Percentiles rank a stretch among this genome's conserved stretches.
These are phyloP conservation scores for Cinara cedri DNA, from an alignment of 2,888 invertebrate genomes.

Conservation along the genomic window DNA sequence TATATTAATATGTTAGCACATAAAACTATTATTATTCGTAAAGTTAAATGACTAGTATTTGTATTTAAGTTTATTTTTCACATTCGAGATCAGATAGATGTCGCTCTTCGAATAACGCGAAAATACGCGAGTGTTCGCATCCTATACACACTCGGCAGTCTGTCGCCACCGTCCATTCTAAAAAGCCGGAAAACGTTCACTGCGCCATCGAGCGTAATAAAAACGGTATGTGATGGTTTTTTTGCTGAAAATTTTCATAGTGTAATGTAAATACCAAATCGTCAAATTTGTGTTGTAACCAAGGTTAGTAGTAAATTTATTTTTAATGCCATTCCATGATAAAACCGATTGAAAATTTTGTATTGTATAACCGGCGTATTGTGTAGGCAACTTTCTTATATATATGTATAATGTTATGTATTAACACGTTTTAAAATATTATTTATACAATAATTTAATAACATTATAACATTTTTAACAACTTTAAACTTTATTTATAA, in stretches of 20 bases:
- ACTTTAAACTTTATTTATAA: no score
- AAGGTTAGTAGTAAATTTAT: slow-evolving; percentile 29
- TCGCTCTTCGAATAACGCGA: slow-evolving; percentile 42
- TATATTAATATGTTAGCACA: background rate
- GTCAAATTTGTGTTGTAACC: background rate
- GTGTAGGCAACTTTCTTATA: background rate
- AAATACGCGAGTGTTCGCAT: slow-evolving; percentile 24
- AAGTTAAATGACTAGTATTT: no score
- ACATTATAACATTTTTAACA: no score
- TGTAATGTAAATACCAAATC: background rate
- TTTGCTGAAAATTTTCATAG: background rate
- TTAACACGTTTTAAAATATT: no score
- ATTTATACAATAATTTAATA: no score
- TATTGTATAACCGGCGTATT: background rate
- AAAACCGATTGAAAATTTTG: no score
- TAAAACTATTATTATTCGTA: background rate
- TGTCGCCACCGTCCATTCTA: slow-evolving; percentile 46
- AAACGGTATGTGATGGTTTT: background rate
- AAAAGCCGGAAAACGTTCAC: slow-evolving; percentile 49
- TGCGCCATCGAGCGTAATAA: slow-evolving; percentile 1
- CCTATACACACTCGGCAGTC: slow-evolving; percentile 33
- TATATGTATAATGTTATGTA: background rate
- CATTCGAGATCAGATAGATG: slow-evolving; percentile 36
- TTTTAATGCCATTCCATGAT: background rate
- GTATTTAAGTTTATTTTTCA: no score